phyloP scores from a whole-genome alignment of 2,113 vertebrate genomes.

The Alethe diademata region DNA sequence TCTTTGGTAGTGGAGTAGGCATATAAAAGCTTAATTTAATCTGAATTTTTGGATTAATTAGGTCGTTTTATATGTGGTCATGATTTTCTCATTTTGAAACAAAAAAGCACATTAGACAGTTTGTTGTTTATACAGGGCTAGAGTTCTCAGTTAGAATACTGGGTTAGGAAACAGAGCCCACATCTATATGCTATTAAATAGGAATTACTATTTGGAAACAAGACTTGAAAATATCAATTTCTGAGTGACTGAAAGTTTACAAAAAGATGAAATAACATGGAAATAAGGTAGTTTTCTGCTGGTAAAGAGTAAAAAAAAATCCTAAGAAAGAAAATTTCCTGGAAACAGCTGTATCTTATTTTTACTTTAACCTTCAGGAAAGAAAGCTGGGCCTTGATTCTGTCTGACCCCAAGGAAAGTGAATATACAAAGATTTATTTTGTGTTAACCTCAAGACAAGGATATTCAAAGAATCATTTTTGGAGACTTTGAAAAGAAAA shows the following conservation, averaged over 20 bases:
- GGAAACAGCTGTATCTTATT: background rate
- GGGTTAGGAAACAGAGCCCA: background rate
- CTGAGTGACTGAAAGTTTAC: background rate
- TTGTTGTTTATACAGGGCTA: fast-evolving
- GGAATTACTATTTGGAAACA: background rate
- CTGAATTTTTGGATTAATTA: background rate
- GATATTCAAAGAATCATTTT: background rate
- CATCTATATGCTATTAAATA: background rate
- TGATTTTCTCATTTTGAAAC: background rate
- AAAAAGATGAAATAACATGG: background rate
- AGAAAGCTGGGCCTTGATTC: background rate
- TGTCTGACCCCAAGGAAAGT: background rate
- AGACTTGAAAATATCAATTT: background rate
- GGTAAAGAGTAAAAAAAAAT: background rate
- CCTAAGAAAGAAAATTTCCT: background rate
- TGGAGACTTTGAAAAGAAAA: background rate
- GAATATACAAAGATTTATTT: background rate
- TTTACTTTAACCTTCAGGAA: background rate
- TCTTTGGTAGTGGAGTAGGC: background rate
- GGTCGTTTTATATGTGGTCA: background rate
- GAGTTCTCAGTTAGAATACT: background rate
- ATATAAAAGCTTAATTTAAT: background rate
- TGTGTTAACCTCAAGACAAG: background rate
- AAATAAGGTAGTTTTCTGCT: background rate
- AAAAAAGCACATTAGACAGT: background rate